Conservation (phyloP, 2,113 vertebrate genomes). For the Porphyrio hochstetteri region DNA sequence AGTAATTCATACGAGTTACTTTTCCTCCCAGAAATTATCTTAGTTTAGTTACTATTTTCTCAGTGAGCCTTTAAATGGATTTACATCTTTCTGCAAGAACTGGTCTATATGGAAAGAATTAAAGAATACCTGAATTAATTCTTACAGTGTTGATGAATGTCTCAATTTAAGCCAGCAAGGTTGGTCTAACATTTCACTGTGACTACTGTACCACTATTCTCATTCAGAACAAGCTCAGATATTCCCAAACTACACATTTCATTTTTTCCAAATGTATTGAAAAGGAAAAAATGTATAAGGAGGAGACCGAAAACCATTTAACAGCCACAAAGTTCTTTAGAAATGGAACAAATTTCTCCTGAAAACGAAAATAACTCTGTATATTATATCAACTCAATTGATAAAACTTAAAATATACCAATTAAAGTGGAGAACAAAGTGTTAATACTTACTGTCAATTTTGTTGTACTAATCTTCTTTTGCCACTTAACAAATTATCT, state of each 20-base stretch:
- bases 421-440: neutral
- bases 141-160: neutral
- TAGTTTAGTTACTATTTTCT: neutral
- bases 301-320: neutral
- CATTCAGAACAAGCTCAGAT: neutral
- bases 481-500: neutral
- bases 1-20: neutral
- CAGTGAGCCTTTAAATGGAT: neutral
- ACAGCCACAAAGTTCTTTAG: neutral
- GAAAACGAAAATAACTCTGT: neutral
- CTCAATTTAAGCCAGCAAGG: neutral
- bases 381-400: neutral
- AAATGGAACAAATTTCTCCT: neutral
- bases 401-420: neutral
- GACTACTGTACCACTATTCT: neutral
- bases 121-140: neutral
- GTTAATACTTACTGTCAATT: neutral
- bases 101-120: neutral
- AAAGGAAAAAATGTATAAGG: neutral
- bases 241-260: neutral
- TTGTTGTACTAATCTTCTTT: neutral
- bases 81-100: neutral
- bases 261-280: neutral
- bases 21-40: neutral
- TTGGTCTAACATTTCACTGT: neutral